phyloP scores from a whole-genome alignment of 2,888 invertebrate species.

The Hypena proboscidalis region DNA sequence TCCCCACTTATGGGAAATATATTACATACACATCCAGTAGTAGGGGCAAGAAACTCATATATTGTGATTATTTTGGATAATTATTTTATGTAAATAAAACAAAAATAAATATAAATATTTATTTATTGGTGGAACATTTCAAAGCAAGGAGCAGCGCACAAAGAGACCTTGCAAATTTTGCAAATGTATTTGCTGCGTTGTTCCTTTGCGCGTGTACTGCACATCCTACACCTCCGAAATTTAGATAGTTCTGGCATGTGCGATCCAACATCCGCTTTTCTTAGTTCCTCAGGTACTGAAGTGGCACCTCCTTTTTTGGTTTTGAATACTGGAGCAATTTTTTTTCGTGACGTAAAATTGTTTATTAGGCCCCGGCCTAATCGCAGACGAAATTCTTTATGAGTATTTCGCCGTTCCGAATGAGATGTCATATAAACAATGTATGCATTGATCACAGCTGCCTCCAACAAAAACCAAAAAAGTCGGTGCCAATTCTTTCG shows the following conservation, averaged over 20 bases:
- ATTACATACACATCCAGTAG: slow-evolving; percentile 9
- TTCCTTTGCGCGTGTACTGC: slow-evolving; percentile 21
- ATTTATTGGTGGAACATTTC: slow-evolving; percentile 8
- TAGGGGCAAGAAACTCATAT: slow-evolving; percentile 7
- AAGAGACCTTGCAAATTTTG: slow-evolving; percentile 18
- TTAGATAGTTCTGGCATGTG: slow-evolving; percentile 23
- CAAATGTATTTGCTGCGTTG: slow-evolving; percentile 21
- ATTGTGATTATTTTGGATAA: slow-evolving; percentile 3
- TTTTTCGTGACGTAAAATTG: neutral
- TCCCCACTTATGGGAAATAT: slow-evolving; percentile 6
- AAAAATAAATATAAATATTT: slow-evolving; percentile 2
- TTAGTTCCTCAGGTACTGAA: slow-evolving; percentile 18
- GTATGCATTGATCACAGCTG: slow-evolving; percentile 16
- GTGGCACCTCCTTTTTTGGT: slow-evolving; percentile 4
- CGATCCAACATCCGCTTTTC: slow-evolving; percentile 20
- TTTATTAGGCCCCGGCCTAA: slow-evolving; percentile 2
- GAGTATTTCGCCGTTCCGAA: slow-evolving; percentile 1
- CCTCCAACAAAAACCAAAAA: slow-evolving; percentile 13
- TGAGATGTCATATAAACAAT: slow-evolving; percentile 9
- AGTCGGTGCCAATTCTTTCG: slow-evolving; percentile 13
- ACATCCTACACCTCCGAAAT: slow-evolving; percentile 20
- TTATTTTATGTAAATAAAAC: no score
- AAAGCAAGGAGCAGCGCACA: slow-evolving; percentile 20
- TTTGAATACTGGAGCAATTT: slow-evolving; percentile 6
- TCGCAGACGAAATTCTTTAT: slow-evolving; percentile 3